A percentile compares a stretch with the other conserved stretches of the same genome.
Conservation (phyloP, 2,888 invertebrate species). For the Ophion costatus region DNA sequence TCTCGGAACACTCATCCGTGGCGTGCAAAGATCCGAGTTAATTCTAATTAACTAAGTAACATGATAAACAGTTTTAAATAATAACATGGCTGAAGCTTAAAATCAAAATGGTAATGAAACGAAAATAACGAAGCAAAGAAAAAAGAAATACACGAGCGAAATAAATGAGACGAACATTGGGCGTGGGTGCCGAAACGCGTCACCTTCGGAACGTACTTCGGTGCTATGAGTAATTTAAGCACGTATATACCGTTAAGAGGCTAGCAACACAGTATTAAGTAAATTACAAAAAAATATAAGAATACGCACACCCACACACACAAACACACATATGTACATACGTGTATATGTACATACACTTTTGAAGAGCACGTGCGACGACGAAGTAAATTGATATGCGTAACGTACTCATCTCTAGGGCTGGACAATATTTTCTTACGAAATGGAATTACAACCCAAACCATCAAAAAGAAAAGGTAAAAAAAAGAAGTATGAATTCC, state of each 20-base stretch:
- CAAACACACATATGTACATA: not conserved
- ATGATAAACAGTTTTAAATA: conserved; percentile 67
- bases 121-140: conserved; percentile 55
- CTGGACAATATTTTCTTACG: conserved; percentile 78
- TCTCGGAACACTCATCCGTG: conserved; percentile 13
- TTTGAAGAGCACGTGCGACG: conserved; percentile 40
- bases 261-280: conserved; percentile 60
- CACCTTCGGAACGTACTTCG: conserved; percentile 57
- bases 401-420: conserved; percentile 61
- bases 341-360: not conserved
- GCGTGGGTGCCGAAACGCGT: conserved; percentile 54
- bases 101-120: conserved; percentile 75
- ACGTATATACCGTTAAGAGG: conserved; percentile 57
- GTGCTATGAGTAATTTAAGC: conserved; percentile 57
- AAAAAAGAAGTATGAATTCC: conserved; percentile 33
- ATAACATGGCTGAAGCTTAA: conserved; percentile 74
- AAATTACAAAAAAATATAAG: conserved; percentile 33
- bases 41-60: conserved; percentile 52
- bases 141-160: conserved; percentile 43
- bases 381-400: conserved; percentile 36
- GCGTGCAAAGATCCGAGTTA: conserved; percentile 50
- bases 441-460: conserved; percentile 60
- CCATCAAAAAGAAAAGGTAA: conserved; percentile 50
- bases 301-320: not conserved
- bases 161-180: conserved; percentile 25